Evolutionary conservation across 2,113 vertebrate species (phyloP).

Genomic region (Sceloporus tristichus): DNA sequence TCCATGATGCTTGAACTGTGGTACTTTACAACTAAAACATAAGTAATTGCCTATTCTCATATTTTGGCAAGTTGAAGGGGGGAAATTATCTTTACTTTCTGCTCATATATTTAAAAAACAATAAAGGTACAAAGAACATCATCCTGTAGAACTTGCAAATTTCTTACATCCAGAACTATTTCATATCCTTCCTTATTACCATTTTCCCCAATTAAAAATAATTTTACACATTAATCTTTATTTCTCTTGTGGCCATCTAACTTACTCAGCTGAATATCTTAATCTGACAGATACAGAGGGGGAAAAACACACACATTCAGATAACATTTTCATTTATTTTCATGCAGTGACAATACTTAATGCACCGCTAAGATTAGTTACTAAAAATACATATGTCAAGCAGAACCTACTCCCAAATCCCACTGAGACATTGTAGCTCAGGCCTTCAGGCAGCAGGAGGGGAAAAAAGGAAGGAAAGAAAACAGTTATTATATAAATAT

Average conservation of each 20-base stretch:
- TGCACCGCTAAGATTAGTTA: slow-evolving; percentile 60
- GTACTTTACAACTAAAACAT: neutral
- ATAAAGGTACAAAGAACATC: neutral
- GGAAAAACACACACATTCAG: slow-evolving; percentile 49
- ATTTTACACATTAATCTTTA: slow-evolving; percentile 24
- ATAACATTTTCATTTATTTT: slow-evolving; percentile 67
- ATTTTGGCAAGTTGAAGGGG: neutral
- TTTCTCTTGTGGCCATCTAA: slow-evolving; percentile 63
- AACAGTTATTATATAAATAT: slow-evolving; percentile 73
- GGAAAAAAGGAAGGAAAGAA: slow-evolving; percentile 76
- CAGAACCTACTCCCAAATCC: slow-evolving; percentile 97
- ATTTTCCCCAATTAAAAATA: slow-evolving; percentile 52
- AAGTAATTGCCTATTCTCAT: slow-evolving; percentile 35
- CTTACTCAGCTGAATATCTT: slow-evolving; percentile 56
- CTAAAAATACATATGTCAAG: slow-evolving; percentile 71
- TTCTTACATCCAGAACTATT: slow-evolving; percentile 38
- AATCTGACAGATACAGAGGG: slow-evolving; percentile 33
- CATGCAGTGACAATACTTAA: slow-evolving; percentile 69
- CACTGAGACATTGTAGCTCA: slow-evolving; percentile 96
- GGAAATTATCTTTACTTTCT: slow-evolving; percentile 41
- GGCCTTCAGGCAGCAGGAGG: slow-evolving; percentile 87
- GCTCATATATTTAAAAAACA: slow-evolving; percentile 30
- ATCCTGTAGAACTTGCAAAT: slow-evolving; percentile 8
- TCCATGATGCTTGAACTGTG: slow-evolving; percentile 28
- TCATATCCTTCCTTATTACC: slow-evolving; percentile 28